These are phyloP conservation scores for Linurgus olivaceus DNA, from an alignment of 2,797 vertebrate species.

Conservation along the genomic window DNA sequence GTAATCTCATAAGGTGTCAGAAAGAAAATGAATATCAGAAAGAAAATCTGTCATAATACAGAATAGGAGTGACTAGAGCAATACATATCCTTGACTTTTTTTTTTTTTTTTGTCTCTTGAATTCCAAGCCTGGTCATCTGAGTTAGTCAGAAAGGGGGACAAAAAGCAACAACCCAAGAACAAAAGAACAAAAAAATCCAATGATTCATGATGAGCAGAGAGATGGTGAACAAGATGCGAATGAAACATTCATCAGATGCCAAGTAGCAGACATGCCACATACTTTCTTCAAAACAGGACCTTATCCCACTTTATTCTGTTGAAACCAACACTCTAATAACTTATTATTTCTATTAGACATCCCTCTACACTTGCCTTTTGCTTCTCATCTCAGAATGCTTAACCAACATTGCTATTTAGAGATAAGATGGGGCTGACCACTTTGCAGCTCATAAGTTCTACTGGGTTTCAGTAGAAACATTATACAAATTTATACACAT, in stretches of 20 bases:
- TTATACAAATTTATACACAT: neutral
- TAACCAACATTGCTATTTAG: neutral
- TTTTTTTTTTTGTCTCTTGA: neutral
- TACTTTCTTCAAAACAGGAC: neutral
- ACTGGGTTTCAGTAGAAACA: neutral
- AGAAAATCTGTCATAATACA: conserved; percentile 39
- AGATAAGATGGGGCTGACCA: neutral
- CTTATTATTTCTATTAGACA: neutral
- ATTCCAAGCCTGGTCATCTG: neutral
- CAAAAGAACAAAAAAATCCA: neutral
- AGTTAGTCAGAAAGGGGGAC: neutral
- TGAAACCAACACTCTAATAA: neutral
- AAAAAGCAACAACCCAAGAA: neutral
- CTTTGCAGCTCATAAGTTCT: neutral
- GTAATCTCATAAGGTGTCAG: conserved; percentile 30
- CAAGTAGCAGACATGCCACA: neutral
- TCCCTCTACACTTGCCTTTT: neutral
- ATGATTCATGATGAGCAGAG: neutral
- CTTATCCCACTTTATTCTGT: neutral
- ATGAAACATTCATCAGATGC: neutral
- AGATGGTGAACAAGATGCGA: neutral
- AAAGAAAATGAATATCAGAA: conserved; percentile 34
- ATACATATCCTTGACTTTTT: neutral
- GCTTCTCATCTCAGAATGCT: neutral
- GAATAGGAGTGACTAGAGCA: neutral